Base-by-base conservation (phyloP, 2,888 invertebrate genomes). In the Campoplex capitator region DNA sequence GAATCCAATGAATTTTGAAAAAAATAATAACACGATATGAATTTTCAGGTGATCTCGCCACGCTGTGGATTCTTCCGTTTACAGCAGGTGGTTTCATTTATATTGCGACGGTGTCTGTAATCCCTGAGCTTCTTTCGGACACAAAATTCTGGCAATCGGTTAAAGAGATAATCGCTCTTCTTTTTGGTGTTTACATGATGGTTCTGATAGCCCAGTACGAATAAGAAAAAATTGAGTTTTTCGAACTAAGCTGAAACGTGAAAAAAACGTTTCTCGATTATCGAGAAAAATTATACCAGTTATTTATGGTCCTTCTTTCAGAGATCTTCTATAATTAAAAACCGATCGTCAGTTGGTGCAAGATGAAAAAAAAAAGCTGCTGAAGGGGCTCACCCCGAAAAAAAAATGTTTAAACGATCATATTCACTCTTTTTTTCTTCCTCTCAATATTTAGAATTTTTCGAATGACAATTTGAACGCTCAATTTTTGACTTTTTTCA, bases 11-110 rank as follows among this genome's bases (percentile, higher is more conserved):
- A 51, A n/a, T 18, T 45, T 45, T 45, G 11, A n/a, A 7, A 51
- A 51, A 51, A 51, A n/a, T 18, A n/a, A 6, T 16, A 7, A 51
- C 6, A n/a, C 1, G 1, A 6, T 51, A 67, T 73, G 6, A 56
- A 58, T 80, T 95, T 91, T 95, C 95, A 93, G 97, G 97, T 84
- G 95, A 95, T 76, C 94, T 97, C 87, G 97, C 98, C 1, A 97
- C 97, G 13, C 96, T 97, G 8, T 98, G 99, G 96, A 98, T 99
- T 79, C 95, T 99, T 83, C 99, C 99, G 18, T 99, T 99, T 92
- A 99, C 99, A 38, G 99, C 99, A 67, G 99, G 98, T 88, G 99
- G 99, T n/a, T 99, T 99, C 94, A 99, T 99, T 94, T 99, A 99
- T 94, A 99, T 99, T 91, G 99, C 99, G 32, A 98, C 99, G 28